phyloP scores from a whole-genome alignment of 1,140 invertebrate genomes.

The Rhagoletis pomonella region DNA sequence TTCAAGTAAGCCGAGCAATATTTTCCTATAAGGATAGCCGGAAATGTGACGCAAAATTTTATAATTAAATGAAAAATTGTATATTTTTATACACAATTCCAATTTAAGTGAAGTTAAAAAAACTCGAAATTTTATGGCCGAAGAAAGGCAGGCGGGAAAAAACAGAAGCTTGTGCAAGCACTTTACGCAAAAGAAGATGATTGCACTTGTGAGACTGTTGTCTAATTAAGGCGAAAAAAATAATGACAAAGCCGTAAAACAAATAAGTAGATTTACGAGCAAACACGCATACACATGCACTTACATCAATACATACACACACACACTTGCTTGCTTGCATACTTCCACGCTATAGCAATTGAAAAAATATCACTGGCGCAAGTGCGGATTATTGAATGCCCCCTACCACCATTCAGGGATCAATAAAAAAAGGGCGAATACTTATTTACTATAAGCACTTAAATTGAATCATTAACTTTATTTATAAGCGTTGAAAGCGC shows the following conservation, averaged over 20 bases:
- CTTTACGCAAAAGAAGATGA: background rate
- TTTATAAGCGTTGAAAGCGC: slow-evolving; percentile 54
- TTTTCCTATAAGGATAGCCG: background rate
- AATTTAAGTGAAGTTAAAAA: slow-evolving; percentile 8
- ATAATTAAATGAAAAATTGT: background rate
- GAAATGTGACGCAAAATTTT: background rate
- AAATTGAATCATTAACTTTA: background rate
- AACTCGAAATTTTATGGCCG: slow-evolving; percentile 5
- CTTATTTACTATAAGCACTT: background rate
- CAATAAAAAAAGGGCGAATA: background rate
- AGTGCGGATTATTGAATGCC: background rate
- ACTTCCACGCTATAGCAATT: background rate
- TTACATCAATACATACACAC: background rate
- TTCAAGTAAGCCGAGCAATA: no score
- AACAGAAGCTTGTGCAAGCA: background rate
- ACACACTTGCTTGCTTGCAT: background rate
- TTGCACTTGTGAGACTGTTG: background rate
- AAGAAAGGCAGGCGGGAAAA: background rate
- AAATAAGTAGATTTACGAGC: background rate
- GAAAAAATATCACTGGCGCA: background rate
- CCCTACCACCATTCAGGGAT: no score
- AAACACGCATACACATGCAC: background rate
- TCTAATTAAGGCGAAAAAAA: slow-evolving; percentile 19
- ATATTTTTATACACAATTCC: background rate
- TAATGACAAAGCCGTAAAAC: background rate